Evolutionary conservation across 2,888 invertebrate species (phyloP).

Genomic region (Melangyna quadrimaculata): DNA sequence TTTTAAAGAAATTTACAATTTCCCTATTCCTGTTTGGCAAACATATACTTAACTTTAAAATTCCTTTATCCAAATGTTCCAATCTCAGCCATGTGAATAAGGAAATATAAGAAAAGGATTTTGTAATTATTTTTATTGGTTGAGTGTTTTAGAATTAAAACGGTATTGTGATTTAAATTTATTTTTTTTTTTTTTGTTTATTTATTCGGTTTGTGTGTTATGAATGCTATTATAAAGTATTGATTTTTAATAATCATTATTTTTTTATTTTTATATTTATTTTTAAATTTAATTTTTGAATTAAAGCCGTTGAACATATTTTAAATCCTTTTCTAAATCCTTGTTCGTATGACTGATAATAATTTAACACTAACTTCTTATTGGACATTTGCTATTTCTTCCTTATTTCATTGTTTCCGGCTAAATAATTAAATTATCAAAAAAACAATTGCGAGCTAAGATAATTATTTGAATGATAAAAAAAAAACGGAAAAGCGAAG

Average conservation of each 20-base stretch:
- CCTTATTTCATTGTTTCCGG: conserved; percentile 80
- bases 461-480: background rate
- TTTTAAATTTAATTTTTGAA: conserved; percentile 1
- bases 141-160: conserved; percentile 22
- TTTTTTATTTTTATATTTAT: background rate
- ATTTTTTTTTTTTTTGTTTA: conserved; percentile 1
- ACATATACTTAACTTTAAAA: conserved; percentile 62
- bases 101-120: conserved; percentile 46
- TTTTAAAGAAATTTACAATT: conserved; percentile 43
- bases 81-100: conserved; percentile 52
- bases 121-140: background rate
- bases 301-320: conserved; percentile 25
- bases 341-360: conserved; percentile 42
- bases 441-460: conserved; percentile 1
- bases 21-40: conserved; percentile 65
- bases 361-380: conserved; percentile 60
- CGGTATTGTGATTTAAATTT: conserved; percentile 9
- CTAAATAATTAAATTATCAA: conserved; percentile 9
- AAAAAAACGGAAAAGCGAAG: conserved; percentile 22
- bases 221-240: conserved; percentile 56
- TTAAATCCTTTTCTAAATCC: conserved; percentile 52
- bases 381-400: conserved; percentile 76
- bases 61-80: conserved; percentile 66
- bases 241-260: conserved; percentile 11
- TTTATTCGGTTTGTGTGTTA: conserved; percentile 37